Percentiles rank a stretch among this genome's conserved stretches.
Evolutionary conservation across 2,888 invertebrate genomes (phyloP).

Genomic region (Glyphotaelius pellucidus): DNA sequence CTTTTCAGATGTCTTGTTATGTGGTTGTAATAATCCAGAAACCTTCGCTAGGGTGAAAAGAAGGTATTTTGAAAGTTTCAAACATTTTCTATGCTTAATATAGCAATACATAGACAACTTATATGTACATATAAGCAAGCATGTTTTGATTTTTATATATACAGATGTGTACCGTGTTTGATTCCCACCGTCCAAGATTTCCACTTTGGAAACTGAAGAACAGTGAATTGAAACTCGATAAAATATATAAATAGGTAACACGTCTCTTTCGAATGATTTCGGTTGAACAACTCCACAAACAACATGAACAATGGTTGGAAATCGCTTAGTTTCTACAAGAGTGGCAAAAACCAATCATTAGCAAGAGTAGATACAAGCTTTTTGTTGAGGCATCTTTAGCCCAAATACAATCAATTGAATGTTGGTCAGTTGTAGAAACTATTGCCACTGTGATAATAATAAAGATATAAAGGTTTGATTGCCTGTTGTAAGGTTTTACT

Average conservation of each 20-base stretch:
- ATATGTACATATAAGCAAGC: too few species aligned
- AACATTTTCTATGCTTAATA: too few species aligned
- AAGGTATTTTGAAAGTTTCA: too few species aligned
- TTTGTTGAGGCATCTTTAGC: not conserved
- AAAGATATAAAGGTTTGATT: not conserved
- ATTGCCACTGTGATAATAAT: not conserved
- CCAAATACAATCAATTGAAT: not conserved
- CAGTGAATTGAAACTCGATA: not conserved
- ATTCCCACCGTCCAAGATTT: not conserved
- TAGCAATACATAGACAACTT: too few species aligned
- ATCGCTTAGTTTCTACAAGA: not conserved
- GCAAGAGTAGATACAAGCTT: not conserved
- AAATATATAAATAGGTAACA: not conserved
- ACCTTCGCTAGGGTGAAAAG: too few species aligned
- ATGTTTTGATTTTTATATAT: too few species aligned
- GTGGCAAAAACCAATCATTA: not conserved
- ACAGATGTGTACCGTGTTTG: not conserved
- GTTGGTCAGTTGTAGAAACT: not conserved
- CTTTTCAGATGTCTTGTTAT: too few species aligned
- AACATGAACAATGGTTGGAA: not conserved
- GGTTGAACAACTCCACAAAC: not conserved
- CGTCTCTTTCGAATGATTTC: not conserved
- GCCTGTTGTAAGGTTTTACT: too few species aligned
- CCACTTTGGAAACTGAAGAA: not conserved
- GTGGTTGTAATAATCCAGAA: too few species aligned